Base-by-base conservation (phyloP, 2,797 vertebrate genomes). In the Hypotaenidia philippensis region DNA sequence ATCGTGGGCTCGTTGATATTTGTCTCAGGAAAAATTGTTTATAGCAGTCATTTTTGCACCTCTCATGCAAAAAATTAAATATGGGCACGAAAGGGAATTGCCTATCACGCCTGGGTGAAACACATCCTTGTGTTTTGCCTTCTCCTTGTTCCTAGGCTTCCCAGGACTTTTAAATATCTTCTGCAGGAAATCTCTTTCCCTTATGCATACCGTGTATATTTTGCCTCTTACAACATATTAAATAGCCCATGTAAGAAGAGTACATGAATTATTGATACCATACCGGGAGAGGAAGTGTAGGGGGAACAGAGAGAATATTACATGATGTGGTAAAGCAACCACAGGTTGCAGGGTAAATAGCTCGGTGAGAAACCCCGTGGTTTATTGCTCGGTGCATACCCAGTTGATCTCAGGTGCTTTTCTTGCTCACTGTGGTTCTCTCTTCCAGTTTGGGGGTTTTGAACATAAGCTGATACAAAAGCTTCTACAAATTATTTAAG, bases 291-390 rank as follows among this genome's bases (percentile, higher is more conserved):
- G 44, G 52, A 63, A 76, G 69, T 72, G 23, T 6, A 56, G 59
- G 25, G 61, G 87, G 59, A 92, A 83, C 74, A 95, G 89, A 94
- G 52, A 90, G 91, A 84, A 94, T 91, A 72, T 88, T 93, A 83
- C 91, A 79, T 19, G 80, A 11, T 34, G 57, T 22, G 79, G 38
- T 56, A 56, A 70, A 89, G 77, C 76, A 93, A 34, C 45, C 72
- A 8, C 81, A 21, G 1, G 1, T 53, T 81, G 11, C 85, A 36
- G 60, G 69, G 50, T 40, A 82, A 85, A 77, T 13, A 90, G 53
- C 31, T 88, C 59, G n/a, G 61, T 13, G 21, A 66, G 69, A 80
- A 89, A 6, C 45, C 57, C 71, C 1, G 3, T 45, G 83, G 38
- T 55, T 55, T 6, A 0, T 25, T 49, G 41, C 29, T 85, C 19